Evolutionary conservation across 2,797 vertebrate genomes (phyloP), one percentile per base, ranked within the genome.

Genomic region (Strix occidentalis): DNA sequence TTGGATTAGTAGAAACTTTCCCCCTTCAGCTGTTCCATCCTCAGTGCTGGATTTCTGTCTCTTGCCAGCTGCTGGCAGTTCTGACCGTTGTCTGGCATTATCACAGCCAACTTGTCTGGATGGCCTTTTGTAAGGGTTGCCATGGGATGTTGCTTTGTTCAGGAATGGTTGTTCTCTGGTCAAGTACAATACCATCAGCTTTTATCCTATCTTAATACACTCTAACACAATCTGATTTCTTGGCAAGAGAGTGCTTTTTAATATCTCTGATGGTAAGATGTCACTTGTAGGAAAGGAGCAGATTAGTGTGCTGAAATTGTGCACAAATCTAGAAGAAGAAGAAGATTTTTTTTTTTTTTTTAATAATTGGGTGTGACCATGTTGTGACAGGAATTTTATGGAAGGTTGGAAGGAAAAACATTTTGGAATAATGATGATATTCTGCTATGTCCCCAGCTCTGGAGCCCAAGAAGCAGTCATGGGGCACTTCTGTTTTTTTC

Each of bases 151-250:
- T 75, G 39, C 31, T 66, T 90, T 91, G 18, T 45, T 60, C 45
- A 91, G 24, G 57, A 89, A 79, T 61, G 71, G 13, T 93, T 84
- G 78, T 89, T 91, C 54, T 53, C 86, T 89, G 81, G 17, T 85
- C 48, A 79, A 12, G 37, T 90, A 90, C 65, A 78, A 20, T 65
- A 41, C 41, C 41, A 56, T 87, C 54, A 63, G 64, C 8, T 53
- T 95, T 91, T 76, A 53, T 72, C 17, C 41, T 63, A 20, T 61
- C 79, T 95, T 96, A 93, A 94, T 68, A 89, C 11, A 51, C n/a
- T 69, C 17, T 39, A 33, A 33, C 6, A 16, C 64, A 83, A 91
- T 94, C 71, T 83, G 83, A 33, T 68, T 56, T 88, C 60, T 85
- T 78, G n/a, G 56, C 29, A 50, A 37, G 35, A 84, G 66, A 29